Evolutionary conservation across 2,888 invertebrate species (phyloP), one percentile per base, ranked within the genome.

Genomic region (Epinotia brunnichana): DNA sequence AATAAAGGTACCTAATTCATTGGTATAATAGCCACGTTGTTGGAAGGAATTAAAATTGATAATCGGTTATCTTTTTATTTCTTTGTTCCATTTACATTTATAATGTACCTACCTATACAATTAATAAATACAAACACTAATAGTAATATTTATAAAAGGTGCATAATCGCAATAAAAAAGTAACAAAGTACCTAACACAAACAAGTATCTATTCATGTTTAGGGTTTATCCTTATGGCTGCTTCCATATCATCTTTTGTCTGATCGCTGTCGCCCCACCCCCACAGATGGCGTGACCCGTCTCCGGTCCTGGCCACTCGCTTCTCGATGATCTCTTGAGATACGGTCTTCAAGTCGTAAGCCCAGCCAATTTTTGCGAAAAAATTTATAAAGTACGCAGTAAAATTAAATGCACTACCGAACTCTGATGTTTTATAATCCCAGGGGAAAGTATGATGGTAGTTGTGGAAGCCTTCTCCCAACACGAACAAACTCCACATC

Each of bases 401-500:
- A 78, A 96, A 91, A 85, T 97, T 97, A 19, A 96, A 87, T 85
- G 95, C 95, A 82, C 95, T 95, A 19, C 97, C 96, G 51, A 96
- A 94, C 84, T 97, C 97, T 19, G 96, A 95, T 2, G 97, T 96
- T 83, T 96, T 96, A 94, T 97, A 97, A 83, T 97, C 97, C 95
- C 96, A 96, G 11, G 97, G 97, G 93, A 97, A 97, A 0, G 94
- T 94, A 90, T 97, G 97, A 83, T 97, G 97, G 87, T 97, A 97
- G 87, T 97, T 97, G 88, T 97, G 97, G 95, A 96, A 97, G 0
- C 97, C 97, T 85, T 97, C 96, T 0, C 96, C 97, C 64, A 96
- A n/a, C 0, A 17, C 11, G 86, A 0, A 96, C 95, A 77, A 95
- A 89, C 0, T 75, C 0, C 96, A 93, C 0, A 97, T 96, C 0